Evolutionary conservation across 2,113 vertebrate species (phyloP), one percentile per base, ranked within the genome.

Genomic region (Galbula dea): DNA sequence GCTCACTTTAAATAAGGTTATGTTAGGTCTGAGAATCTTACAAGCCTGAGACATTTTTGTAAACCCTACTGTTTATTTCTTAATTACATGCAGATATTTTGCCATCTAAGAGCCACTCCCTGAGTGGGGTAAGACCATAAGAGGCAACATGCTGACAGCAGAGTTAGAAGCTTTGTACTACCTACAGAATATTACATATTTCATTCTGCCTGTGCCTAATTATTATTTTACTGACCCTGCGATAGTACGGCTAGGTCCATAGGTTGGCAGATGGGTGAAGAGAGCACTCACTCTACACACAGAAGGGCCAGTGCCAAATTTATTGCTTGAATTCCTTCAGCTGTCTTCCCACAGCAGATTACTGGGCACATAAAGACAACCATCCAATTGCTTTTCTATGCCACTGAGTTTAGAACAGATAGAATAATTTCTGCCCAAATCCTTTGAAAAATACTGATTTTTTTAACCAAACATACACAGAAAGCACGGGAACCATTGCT

Each of bases 71-170:
- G 83, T 90, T 94, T 95, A 34, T 80, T 89, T 90, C 62, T 92
- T 94, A 75, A 94, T 95, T 94, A 84, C 57, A 79, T 1, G 15
- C 48, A 81, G 74, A 88, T 71, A 91, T 46, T 90, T 51, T 85
- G 54, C 45, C 36, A 84, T 63, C 14, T 27, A 66, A 83, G 20
- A 58, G 65, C 7, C 21, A 34, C 95, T 75, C 54, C 88, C 72
- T 24, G 46, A 78, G 54, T 79, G 62, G 81, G 49, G 54, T 59
- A 82, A 71, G 22, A 48, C 54, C 58, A 24, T 46, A 57, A 4
- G 29, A 92, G 54, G 12, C 37, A 69, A 57, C 12, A 20, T 7
- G 16, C 15, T 27, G 34, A 36, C 32, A 52, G 58, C 4, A 81
- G 37, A 72, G 57, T 18, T 48, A 59, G 48, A 41, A 86, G 77